Percentiles rank a stretch among this genome's conserved stretches.
Evolutionary conservation across 2,113 vertebrate genomes (phyloP).

Genomic region (Thryonomys swinderianus): DNA sequence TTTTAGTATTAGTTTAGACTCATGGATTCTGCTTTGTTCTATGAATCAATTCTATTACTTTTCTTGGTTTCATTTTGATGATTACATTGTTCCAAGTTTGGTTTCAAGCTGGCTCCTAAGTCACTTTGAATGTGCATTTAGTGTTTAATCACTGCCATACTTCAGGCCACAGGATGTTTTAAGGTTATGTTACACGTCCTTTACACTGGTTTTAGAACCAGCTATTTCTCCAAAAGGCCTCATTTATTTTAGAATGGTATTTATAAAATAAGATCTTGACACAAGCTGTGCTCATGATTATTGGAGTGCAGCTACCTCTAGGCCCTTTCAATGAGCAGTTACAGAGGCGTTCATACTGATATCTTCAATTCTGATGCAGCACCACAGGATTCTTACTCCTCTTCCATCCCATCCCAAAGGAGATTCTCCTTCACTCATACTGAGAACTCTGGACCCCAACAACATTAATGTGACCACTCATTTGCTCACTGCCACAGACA

Average conservation of each 20-base stretch:
- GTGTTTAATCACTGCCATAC: neutral
- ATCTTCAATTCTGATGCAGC: constrained; percentile 2
- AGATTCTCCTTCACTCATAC: neutral
- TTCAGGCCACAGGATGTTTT: neutral
- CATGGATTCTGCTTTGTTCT: neutral
- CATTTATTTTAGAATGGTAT: neutral
- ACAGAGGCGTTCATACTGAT: neutral
- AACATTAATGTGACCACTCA: constrained; percentile 22
- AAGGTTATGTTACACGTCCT: neutral
- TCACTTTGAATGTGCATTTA: neutral
- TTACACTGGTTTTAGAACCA: neutral
- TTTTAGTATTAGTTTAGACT: constrained; percentile 24
- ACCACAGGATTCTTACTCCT: neutral
- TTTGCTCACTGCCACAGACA: constrained; percentile 30
- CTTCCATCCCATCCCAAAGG: neutral
- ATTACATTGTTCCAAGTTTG: constrained; percentile 17
- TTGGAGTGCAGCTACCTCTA: neutral
- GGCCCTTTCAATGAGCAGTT: neutral
- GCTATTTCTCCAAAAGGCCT: constrained; percentile 29
- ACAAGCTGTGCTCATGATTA: neutral
- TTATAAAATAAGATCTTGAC: constrained; percentile 51
- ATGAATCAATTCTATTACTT: neutral
- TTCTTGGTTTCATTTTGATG: constrained; percentile 13
- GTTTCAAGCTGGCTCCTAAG: neutral
- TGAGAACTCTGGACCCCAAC: neutral